phyloP scores from a whole-genome alignment of 2,888 invertebrate species.

The Zootermopsis nevadensis region DNA sequence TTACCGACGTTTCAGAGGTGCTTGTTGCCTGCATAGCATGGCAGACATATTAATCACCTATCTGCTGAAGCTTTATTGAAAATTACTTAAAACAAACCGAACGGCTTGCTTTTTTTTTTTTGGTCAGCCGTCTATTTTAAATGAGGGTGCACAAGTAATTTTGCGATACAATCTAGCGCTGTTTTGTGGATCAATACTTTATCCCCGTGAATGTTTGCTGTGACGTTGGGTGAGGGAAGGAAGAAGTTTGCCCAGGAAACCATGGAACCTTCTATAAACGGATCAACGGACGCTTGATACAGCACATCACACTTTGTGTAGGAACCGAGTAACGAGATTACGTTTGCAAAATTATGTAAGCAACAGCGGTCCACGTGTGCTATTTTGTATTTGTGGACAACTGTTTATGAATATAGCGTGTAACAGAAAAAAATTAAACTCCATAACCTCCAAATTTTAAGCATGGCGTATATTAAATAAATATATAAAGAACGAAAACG shows the following conservation, averaged over 20 bases:
- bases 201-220: not conserved
- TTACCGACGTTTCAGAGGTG: too few relatives aligned
- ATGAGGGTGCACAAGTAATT: not conserved
- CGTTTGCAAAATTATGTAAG: not conserved
- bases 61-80: not conserved
- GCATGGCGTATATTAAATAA: not conserved
- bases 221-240: not conserved
- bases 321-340: not conserved
- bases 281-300: not conserved
- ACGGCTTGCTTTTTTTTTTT: not conserved
- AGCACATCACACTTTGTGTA: not conserved
- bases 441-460: not conserved
- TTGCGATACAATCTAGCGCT: not conserved
- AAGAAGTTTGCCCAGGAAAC: not conserved
- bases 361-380: not conserved
- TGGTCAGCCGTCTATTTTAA: not conserved
- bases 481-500: too few relatives aligned
- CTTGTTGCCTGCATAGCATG: not conserved
- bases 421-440: not conserved
- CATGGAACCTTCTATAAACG: constrained; percentile 4
- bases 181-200: constrained; percentile 1
- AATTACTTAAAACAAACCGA: not conserved
- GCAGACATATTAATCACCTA: not conserved
- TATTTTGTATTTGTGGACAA: not conserved
- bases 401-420: not conserved